phyloP scores from a whole-genome alignment of 2,797 vertebrate genomes.

The Dipus sagitta region DNA sequence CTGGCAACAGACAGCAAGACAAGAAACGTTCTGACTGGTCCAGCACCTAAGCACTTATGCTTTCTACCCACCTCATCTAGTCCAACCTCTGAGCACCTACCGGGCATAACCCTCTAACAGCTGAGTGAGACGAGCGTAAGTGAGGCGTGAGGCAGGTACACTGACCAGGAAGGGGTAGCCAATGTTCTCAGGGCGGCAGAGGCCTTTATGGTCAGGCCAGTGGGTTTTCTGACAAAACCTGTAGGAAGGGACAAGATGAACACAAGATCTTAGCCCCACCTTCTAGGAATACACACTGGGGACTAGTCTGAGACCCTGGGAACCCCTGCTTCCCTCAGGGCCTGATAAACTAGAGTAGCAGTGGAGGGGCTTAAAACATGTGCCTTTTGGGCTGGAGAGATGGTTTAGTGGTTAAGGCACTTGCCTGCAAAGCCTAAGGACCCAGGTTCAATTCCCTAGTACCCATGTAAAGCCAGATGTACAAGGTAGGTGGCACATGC shows the following conservation, averaged over 20 bases:
- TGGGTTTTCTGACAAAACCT: conserved; percentile 97
- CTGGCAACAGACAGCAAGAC: conserved; percentile 83
- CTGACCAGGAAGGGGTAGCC: conserved; percentile 97
- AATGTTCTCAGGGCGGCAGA: conserved; percentile 96
- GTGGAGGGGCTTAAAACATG: background rate
- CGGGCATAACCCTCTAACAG: conserved; percentile 97
- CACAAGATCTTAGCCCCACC: background rate
- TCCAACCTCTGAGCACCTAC: conserved; percentile 85
- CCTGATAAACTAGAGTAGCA: background rate
- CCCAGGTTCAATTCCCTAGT: too few relatives aligned
- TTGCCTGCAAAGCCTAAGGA: too few relatives aligned
- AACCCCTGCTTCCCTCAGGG: conserved; percentile 14
- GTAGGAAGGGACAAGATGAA: background rate
- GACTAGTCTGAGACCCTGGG: background rate
- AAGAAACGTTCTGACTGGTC: background rate
- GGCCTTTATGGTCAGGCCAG: conserved; percentile 95
- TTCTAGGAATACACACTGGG: background rate
- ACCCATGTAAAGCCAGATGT: too few relatives aligned
- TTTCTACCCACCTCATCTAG: background rate
- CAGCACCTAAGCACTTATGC: background rate
- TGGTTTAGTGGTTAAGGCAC: too few relatives aligned
- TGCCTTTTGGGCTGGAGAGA: background rate
- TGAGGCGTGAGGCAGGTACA: conserved; percentile 95
- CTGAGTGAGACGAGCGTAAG: conserved; percentile 94
- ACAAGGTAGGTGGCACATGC: too few relatives aligned